Percentiles rank a stretch among this genome's conserved stretches.
phyloP scores from a whole-genome alignment of 2,888 invertebrate species.

The Quadriops clusia region DNA sequence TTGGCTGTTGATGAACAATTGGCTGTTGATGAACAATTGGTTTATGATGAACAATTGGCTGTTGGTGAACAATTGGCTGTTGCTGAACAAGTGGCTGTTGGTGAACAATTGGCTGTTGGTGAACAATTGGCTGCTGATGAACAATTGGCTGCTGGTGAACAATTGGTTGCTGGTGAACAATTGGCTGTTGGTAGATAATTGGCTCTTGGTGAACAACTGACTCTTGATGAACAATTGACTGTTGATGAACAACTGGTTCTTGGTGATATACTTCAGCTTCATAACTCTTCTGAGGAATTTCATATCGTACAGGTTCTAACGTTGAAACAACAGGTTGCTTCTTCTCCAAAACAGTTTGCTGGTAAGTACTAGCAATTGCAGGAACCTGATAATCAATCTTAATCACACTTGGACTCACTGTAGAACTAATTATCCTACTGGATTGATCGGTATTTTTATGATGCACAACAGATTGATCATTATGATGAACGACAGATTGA shows the following conservation, averaged over 20 bases:
- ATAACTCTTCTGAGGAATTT: neutral
- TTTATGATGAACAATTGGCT: conserved; percentile 6
- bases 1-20: conserved; percentile 4
- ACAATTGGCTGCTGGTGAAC: no score
- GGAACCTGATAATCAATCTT: no score
- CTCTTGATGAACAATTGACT: no score
- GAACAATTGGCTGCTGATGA: no score
- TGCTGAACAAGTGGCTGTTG: neutral
- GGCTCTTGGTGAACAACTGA: no score
- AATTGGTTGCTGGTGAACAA: conserved; percentile 1
- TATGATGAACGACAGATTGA: conserved; percentile 2
- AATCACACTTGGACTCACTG: no score
- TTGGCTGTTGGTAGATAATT: no score
- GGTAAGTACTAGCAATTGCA: no score
- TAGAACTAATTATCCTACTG: conserved; percentile 8
- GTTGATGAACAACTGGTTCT: conserved; percentile 9
- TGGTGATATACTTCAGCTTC: conserved; percentile 3
- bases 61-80: neutral
- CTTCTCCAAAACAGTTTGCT: no score
- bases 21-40: conserved; percentile 1
- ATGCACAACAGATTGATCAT: conserved; percentile 2
- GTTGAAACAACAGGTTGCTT: conserved; percentile 8
- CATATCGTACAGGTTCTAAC: conserved; percentile 7
- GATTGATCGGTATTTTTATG: conserved; percentile 3
- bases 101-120: no score